Evolutionary conservation across 2,888 invertebrate species (phyloP).

Genomic region (Alitta virens): DNA sequence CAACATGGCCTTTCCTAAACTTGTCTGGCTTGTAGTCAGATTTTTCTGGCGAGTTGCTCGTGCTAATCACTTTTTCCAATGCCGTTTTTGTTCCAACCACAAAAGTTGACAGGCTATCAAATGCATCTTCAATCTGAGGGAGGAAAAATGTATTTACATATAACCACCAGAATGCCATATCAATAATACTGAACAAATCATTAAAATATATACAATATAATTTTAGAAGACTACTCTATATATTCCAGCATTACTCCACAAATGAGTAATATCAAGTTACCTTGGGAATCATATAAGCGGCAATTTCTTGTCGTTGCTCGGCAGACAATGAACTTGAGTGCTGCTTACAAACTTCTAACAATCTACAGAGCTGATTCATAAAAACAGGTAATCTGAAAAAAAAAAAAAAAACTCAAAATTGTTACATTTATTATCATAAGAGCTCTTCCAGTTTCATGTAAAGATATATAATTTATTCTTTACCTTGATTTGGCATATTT

Average conservation of each 20-base stretch:
- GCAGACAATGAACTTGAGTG: constrained; percentile 64
- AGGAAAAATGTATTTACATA: too few species aligned
- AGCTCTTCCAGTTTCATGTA: too few species aligned
- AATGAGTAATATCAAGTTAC: too few species aligned
- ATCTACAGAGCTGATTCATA: constrained; percentile 65
- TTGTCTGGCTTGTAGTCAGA: constrained; percentile 30
- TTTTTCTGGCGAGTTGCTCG: constrained; percentile 42
- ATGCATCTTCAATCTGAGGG: constrained; percentile 64
- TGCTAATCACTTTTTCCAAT: constrained; percentile 64
- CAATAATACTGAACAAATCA: too few species aligned
- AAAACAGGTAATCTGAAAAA: constrained; percentile 65
- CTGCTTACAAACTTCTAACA: constrained; percentile 64
- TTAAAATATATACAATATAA: too few species aligned
- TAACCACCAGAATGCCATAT: too few species aligned
- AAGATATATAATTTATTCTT: too few species aligned
- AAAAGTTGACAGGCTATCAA: constrained; percentile 64
- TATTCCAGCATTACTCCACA: too few species aligned
- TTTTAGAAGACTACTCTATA: too few species aligned
- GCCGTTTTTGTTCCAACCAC: constrained; percentile 65
- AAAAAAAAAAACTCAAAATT: neutral
- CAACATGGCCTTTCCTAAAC: constrained; percentile 46
- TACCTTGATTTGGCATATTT: constrained; percentile 65
- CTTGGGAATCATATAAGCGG: constrained; percentile 69
- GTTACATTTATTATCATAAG: too few species aligned
- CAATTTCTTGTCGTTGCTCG: constrained; percentile 65